A percentile compares a stretch with the other conserved stretches of the same genome.
Evolutionary conservation across 2,797 vertebrate genomes (phyloP).

Genomic region (Scleropages formosus): DNA sequence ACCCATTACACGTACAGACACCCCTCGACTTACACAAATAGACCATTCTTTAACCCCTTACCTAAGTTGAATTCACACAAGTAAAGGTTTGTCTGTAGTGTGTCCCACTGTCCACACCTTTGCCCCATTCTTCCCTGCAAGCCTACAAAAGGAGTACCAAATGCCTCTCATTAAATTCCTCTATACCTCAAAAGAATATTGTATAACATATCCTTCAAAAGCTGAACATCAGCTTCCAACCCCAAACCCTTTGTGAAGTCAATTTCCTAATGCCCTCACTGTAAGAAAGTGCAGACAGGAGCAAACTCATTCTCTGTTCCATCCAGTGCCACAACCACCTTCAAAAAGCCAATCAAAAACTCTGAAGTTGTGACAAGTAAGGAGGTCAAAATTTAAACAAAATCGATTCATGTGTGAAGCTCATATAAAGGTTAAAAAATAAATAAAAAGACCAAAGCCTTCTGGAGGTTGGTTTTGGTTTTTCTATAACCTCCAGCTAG

Average conservation of each 20-base stretch:
- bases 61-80: too few species aligned
- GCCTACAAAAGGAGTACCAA: neutral
- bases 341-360: conserved; percentile 8
- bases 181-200: neutral
- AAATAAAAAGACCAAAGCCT: neutral
- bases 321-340: neutral
- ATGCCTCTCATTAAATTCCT: neutral
- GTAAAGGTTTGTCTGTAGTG: too few species aligned
- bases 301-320: neutral
- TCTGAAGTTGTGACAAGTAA: neutral
- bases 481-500: neutral
- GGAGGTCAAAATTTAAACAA: neutral
- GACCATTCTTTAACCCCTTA: too few species aligned
- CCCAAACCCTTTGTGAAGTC: neutral
- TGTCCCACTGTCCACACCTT: too few species aligned
- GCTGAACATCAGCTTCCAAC: neutral
- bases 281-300: neutral
- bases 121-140: too few species aligned
- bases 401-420: too few species aligned
- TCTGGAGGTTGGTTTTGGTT: neutral
- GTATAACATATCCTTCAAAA: neutral
- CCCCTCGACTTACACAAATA: too few species aligned
- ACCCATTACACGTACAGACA: too few species aligned
- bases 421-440: too few species aligned
- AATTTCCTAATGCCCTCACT: conserved; percentile 7